These are phyloP conservation scores for Lasiurus borealis DNA, from an alignment of 2,113 vertebrate genomes.

Conservation along the genomic window DNA sequence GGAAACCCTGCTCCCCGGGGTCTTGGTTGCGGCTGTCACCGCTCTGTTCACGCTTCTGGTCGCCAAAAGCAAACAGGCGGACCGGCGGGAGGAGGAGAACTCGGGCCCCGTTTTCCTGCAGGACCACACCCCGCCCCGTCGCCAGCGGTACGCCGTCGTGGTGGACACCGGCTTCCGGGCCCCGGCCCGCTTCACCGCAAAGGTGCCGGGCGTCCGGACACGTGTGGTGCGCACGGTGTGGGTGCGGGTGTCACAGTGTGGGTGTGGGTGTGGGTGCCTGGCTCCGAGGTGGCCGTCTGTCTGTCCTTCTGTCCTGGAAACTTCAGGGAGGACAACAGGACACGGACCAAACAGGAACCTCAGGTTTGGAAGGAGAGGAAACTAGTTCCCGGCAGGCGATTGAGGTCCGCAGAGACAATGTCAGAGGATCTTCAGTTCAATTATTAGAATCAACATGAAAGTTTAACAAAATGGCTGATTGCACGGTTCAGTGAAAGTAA, in stretches of 20 bases:
- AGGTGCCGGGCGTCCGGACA: constrained; percentile 79
- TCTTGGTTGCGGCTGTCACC: constrained; percentile 76
- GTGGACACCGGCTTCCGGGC: constrained; percentile 90
- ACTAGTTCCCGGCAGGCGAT: no score
- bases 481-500: no score
- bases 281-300: accelerated
- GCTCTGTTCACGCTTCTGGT: constrained; percentile 81
- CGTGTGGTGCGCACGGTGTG: no score
- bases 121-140: constrained; percentile 83
- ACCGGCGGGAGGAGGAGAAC: constrained; percentile 73
- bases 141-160: constrained; percentile 86
- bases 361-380: neutral
- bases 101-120: constrained; percentile 83
- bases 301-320: neutral
- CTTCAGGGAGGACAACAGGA: neutral
- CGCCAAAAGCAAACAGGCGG: constrained; percentile 77
- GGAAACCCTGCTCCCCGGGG: constrained; percentile 82
- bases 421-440: no score
- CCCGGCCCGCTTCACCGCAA: constrained; percentile 86
- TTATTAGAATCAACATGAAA: no score
- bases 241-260: no score
- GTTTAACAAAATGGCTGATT: neutral
- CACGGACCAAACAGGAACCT: neutral
- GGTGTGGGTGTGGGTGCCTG: accelerated
- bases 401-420: neutral